A percentile compares a stretch with the other conserved stretches of the same genome.
Conservation (phyloP, 1,140 invertebrate genomes). For the Trinorchestia longiramus region DNA sequence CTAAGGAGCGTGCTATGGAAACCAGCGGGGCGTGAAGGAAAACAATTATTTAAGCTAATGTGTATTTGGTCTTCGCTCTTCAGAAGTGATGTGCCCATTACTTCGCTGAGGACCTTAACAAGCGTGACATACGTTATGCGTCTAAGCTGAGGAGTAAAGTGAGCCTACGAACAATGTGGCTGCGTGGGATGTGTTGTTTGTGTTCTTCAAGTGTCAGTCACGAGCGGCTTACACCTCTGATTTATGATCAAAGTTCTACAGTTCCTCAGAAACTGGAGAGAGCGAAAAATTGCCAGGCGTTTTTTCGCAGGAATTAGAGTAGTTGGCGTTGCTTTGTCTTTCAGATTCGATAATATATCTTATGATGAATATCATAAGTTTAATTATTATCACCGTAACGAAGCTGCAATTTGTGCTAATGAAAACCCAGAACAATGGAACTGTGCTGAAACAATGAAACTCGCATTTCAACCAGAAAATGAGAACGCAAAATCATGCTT, state of each 20-base stretch:
- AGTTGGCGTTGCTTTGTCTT: not conserved
- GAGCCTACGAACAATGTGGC: not conserved
- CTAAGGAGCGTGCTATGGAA: not conserved
- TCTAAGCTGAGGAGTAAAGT: not conserved
- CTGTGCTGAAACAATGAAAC: not conserved
- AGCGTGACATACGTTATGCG: conserved; percentile 10
- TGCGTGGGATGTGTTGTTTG: not conserved
- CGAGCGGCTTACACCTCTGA: not conserved
- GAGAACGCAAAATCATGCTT: not conserved
- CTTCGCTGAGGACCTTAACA: not conserved
- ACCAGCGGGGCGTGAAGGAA: conserved; percentile 10
- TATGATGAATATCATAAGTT: not conserved
- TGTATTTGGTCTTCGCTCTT: not conserved
- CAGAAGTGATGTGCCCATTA: not conserved
- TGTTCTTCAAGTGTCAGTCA: conserved; percentile 1
- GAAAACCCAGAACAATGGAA: not conserved
- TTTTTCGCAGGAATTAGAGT: not conserved
- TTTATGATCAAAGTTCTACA: not conserved
- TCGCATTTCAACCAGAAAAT: not conserved
- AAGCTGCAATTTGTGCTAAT: not conserved
- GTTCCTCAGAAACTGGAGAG: not conserved
- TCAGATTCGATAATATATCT: not conserved
- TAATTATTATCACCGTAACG: not conserved
- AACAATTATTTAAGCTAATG: conserved; percentile 51
- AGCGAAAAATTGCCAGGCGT: not conserved